Conservation (phyloP, 30 jellyfish, hydroid and myxozoan species). For the Cassiopea andromeda region DNA sequence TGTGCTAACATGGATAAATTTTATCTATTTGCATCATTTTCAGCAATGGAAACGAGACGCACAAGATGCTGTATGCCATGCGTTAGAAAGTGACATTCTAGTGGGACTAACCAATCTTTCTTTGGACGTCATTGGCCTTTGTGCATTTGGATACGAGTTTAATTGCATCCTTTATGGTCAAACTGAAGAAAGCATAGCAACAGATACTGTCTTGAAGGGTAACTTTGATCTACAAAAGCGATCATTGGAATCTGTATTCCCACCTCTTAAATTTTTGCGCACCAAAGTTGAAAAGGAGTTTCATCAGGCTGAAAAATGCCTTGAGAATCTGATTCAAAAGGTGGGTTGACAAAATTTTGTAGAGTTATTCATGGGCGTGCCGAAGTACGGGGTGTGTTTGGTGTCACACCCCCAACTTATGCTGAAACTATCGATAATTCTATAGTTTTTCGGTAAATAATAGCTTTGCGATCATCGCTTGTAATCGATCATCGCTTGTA, state of each 20-base stretch:
- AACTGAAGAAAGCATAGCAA: constrained; percentile 68
- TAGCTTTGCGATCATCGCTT: no score
- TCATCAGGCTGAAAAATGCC: constrained; percentile 37
- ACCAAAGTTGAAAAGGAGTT: constrained; percentile 21
- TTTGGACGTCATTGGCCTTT: constrained; percentile 60
- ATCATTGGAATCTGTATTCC: constrained; percentile 38
- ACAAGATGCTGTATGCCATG: neutral
- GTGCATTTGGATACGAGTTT: constrained; percentile 75
- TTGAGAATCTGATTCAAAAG: constrained; percentile 26
- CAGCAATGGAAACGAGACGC: constrained; percentile 46
- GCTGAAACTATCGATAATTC: no score
- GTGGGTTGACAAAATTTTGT: no score
- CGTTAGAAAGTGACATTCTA: constrained; percentile 38
- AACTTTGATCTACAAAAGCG: constrained; percentile 48
- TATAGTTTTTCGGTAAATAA: no score
- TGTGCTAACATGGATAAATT: no score
- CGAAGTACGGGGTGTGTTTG: no score
- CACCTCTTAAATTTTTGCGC: constrained; percentile 8
- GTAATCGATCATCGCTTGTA: no score
- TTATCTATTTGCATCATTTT: no score
- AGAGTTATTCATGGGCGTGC: no score
- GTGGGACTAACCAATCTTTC: constrained; percentile 64
- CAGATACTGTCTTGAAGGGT: constrained; percentile 46
- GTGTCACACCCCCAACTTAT: no score
- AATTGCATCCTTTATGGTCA: constrained; percentile 56